Percentiles rank a stretch among this genome's conserved stretches.
These are phyloP conservation scores for Pelodytes ibericus DNA, from an alignment of 2,797 vertebrate genomes.

Conservation along the genomic window DNA sequence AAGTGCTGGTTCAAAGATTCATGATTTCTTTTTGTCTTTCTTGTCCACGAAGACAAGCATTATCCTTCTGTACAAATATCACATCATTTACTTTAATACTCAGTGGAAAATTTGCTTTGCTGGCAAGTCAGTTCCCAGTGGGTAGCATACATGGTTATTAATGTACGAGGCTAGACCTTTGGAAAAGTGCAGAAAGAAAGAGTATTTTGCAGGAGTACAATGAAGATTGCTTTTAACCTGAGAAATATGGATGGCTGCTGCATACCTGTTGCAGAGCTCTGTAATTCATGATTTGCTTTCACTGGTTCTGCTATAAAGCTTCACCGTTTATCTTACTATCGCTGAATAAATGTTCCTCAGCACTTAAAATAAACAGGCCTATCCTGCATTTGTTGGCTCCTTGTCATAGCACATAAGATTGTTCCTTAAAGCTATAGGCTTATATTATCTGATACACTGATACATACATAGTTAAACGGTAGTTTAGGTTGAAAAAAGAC, in stretches of 20 bases:
- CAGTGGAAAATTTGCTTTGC: slow-evolving; percentile 25
- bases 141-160: slow-evolving; percentile 29
- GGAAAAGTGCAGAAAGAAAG: slow-evolving; percentile 21
- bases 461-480: no score
- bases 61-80: slow-evolving; percentile 23
- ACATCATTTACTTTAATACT: neutral
- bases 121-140: slow-evolving; percentile 28
- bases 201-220: slow-evolving; percentile 21
- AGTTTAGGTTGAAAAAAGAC: no score
- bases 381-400: neutral
- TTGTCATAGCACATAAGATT: slow-evolving; percentile 5
- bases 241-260: slow-evolving; percentile 27
- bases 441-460: no score
- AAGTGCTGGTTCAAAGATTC: neutral
- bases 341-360: slow-evolving; percentile 10
- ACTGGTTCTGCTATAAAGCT: slow-evolving; percentile 13
- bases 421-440: no score
- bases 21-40: slow-evolving; percentile 4
- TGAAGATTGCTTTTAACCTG: slow-evolving; percentile 35
- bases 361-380: slow-evolving; percentile 16
- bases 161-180: slow-evolving; percentile 19
- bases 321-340: slow-evolving; percentile 15
- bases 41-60: slow-evolving; percentile 16
- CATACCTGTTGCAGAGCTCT: slow-evolving; percentile 22
- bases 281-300: slow-evolving; percentile 41